phyloP scores from a whole-genome alignment of 2,797 vertebrate genomes.

The Cynopterus sphinx region DNA sequence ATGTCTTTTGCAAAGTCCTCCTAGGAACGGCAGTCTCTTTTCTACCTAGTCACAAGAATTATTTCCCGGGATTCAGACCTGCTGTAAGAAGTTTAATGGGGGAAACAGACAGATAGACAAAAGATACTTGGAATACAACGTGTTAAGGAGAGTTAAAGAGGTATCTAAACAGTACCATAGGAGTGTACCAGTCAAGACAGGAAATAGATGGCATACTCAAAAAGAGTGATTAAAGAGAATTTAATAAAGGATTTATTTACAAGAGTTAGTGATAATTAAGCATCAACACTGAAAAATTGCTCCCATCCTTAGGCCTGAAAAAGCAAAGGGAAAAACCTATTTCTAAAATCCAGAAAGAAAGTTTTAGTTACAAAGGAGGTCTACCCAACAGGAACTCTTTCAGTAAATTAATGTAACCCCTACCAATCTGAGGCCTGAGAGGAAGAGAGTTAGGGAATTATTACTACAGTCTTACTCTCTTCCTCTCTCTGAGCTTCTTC shows the following conservation, averaged over 20 bases:
- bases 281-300: constrained; percentile 16
- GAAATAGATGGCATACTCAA: constrained; percentile 31
- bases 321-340: not conserved
- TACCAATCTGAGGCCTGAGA: not conserved
- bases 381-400: not conserved
- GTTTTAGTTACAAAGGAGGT: not conserved
- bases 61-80: constrained; percentile 12
- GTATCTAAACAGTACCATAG: not conserved
- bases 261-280: constrained; percentile 35
- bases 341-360: constrained; percentile 41
- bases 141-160: constrained; percentile 17
- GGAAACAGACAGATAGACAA: not conserved
- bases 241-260: constrained; percentile 54
- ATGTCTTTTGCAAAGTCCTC: constrained; percentile 6
- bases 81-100: not conserved
- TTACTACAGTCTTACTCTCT: not conserved
- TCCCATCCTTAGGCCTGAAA: not conserved
- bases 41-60: not conserved
- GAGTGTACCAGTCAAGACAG: not conserved
- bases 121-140: constrained; percentile 37
- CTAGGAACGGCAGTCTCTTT: not conserved
- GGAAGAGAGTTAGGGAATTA: not conserved
- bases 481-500: not conserved
- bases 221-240: constrained; percentile 43
- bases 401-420: not conserved